Conservation (phyloP, 2,888 invertebrate genomes). For the Synergus umbraculus region DNA sequence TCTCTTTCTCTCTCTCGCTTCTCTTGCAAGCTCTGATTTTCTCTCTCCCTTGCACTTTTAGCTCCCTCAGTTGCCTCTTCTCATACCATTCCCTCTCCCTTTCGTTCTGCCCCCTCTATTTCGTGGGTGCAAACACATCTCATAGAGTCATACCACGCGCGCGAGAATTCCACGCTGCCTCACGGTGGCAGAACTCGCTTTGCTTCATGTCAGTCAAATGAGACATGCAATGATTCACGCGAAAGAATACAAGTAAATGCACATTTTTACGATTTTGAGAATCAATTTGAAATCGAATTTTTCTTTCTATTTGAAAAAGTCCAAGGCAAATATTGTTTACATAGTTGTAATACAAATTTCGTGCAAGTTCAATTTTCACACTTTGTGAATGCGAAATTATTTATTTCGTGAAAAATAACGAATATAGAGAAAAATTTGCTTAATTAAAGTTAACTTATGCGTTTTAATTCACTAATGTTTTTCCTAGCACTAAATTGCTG, state of each 20-base stretch:
- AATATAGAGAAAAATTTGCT: too few species aligned
- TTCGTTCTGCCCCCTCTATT: slow-evolving; percentile 38
- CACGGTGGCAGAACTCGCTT: not conserved
- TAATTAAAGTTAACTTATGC: too few species aligned
- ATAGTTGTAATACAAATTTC: too few species aligned
- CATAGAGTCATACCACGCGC: slow-evolving; percentile 12
- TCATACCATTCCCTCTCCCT: not conserved
- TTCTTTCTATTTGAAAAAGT: not conserved
- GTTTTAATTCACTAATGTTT: too few species aligned
- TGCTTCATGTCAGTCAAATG: slow-evolving; percentile 8
- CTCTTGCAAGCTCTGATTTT: slow-evolving; percentile 19
- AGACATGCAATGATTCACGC: not conserved
- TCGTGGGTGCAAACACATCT: slow-evolving; percentile 4
- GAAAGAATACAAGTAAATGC: not conserved
- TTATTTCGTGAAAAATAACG: not conserved
- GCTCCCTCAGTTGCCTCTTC: slow-evolving; percentile 43
- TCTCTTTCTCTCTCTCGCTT: not conserved
- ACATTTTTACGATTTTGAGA: not conserved
- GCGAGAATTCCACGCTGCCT: not conserved
- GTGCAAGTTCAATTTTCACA: not conserved
- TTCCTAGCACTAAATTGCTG: too few species aligned
- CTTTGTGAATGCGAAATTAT: not conserved
- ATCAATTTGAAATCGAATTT: not conserved
- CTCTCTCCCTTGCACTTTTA: slow-evolving; percentile 10
- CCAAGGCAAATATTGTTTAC: too few species aligned